These are phyloP conservation scores for Prosapia bicincta DNA, from an alignment of 2,888 invertebrate genomes.

Conservation along the genomic window DNA sequence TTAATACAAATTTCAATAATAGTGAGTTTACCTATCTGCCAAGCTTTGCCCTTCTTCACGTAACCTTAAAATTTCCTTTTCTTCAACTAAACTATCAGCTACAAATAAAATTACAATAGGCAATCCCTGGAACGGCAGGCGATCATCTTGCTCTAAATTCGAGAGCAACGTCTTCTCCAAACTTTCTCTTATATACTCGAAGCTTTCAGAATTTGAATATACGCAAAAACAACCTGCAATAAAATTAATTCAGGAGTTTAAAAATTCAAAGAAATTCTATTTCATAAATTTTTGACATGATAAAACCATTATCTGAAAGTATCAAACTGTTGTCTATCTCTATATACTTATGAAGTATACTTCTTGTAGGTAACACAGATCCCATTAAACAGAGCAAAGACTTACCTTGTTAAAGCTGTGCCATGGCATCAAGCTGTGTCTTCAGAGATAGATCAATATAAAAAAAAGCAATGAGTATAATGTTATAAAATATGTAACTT, in stretches of 20 bases:
- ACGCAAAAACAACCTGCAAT: slow-evolving; percentile 77
- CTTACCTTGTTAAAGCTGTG: too few species aligned
- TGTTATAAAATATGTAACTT: too few species aligned
- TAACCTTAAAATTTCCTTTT: slow-evolving; percentile 79
- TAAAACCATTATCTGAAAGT: neutral
- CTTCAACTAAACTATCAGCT: slow-evolving; percentile 76
- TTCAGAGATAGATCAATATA: too few species aligned
- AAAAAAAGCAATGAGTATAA: too few species aligned
- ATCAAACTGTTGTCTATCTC: too few species aligned
- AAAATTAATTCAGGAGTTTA: too few species aligned
- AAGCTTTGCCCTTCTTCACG: slow-evolving; percentile 87
- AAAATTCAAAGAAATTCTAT: slow-evolving; percentile 14
- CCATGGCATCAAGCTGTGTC: too few species aligned
- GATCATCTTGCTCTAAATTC: slow-evolving; percentile 87
- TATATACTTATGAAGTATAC: too few species aligned
- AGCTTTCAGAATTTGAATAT: slow-evolving; percentile 86
- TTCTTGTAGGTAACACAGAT: too few species aligned
- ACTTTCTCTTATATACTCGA: slow-evolving; percentile 88
- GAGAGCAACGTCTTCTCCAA: slow-evolving; percentile 86
- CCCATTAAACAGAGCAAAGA: too few species aligned
- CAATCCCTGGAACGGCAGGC: slow-evolving; percentile 77
- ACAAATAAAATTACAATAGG: slow-evolving; percentile 90
- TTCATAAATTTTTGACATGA: slow-evolving; percentile 8
- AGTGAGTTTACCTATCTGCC: slow-evolving; percentile 88
- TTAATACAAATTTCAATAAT: too few species aligned